Evolutionary conservation across 2,888 invertebrate genomes (phyloP).

Genomic region (Dioctria rufipes): DNA sequence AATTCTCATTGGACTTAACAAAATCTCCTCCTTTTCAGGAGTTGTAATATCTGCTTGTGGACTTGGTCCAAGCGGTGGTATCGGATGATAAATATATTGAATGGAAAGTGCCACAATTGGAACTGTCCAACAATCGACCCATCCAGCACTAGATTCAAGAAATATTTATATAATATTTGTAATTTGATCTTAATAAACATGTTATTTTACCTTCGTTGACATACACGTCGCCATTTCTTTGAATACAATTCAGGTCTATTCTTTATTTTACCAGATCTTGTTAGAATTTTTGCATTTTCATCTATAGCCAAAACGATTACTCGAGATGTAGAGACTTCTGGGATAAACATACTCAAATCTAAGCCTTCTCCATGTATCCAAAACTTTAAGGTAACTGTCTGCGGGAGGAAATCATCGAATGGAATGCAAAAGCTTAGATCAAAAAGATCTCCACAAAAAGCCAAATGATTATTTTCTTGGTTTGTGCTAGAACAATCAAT

Average conservation of each 20-base stretch:
- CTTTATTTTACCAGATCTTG: slow-evolving; percentile 79
- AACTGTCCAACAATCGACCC: slow-evolving; percentile 98
- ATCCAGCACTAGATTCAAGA: slow-evolving; percentile 75
- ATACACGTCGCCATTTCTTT: slow-evolving; percentile 87
- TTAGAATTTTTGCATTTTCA: slow-evolving; percentile 88
- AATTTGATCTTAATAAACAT: slow-evolving; percentile 20
- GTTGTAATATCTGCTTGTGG: slow-evolving; percentile 94
- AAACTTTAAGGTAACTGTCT: slow-evolving; percentile 89
- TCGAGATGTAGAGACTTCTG: slow-evolving; percentile 91
- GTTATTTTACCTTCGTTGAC: slow-evolving; percentile 74
- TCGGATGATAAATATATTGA: slow-evolving; percentile 92
- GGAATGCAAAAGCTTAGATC: slow-evolving; percentile 95
- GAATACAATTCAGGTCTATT: slow-evolving; percentile 73
- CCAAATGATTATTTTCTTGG: slow-evolving; percentile 95
- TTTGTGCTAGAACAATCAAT: slow-evolving; percentile 97
- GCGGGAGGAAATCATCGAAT: slow-evolving; percentile 94
- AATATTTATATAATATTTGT: slow-evolving; percentile 35
- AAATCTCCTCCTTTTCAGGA: slow-evolving; percentile 93
- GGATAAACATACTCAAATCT: slow-evolving; percentile 90
- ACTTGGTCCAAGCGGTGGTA: slow-evolving; percentile 88
- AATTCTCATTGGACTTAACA: slow-evolving; percentile 92
- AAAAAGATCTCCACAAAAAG: slow-evolving; percentile 93
- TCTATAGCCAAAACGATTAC: slow-evolving; percentile 87
- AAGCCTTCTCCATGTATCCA: slow-evolving; percentile 97
- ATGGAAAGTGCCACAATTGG: slow-evolving; percentile 95